Base-by-base conservation (phyloP, 2,113 vertebrate genomes). In the Columba livia region DNA sequence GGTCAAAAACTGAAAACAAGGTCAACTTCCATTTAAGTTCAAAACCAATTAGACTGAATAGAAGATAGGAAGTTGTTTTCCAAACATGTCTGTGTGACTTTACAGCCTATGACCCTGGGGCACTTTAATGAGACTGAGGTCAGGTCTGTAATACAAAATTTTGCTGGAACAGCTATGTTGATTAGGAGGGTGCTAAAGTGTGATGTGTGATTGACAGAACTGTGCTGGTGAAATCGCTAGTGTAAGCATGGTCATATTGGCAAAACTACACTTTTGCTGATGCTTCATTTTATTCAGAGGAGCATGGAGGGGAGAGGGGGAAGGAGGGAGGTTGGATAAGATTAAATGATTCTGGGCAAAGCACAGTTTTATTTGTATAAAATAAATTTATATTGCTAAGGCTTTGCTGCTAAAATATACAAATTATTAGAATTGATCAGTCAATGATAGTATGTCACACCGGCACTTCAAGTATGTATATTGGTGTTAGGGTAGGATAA, bases 171-270 rank as follows among this genome's bases (percentile, higher is more conserved):
- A 96, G 91, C 82, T 86, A 31, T 91, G 90, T 78, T 94, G 92
- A 93, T 95, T 85, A 80, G 64, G 67, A 85, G 70, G 66, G 66
- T 89, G 62, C 84, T 94, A 72, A 89, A 94, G 57, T 84, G 82
- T 88, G 90, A 93, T 88, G 69, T 88, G 88, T 93, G 92, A 95
- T 56, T 95, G 93, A 95, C 93, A 96, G 89, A 88, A 85, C 60
- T 56, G 75, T 67, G 85, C 71, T 93, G 93, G 26, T 85, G 67
- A 93, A 96, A 94, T 88, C 0, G 75, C 93, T 88, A 11, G 6
- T 57, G 82, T 86, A 92, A 95, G 92, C 90, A 91, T 57, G 84
- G 82, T 53, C 73, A 31, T 66, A 67, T 25, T 81, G 79, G 79
- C 72, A 91, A 91, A 89, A 66, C 21, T 62, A 11, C 0, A 0